Base-by-base conservation (phyloP, 1,140 invertebrate species). In the Hestina assimilis region DNA sequence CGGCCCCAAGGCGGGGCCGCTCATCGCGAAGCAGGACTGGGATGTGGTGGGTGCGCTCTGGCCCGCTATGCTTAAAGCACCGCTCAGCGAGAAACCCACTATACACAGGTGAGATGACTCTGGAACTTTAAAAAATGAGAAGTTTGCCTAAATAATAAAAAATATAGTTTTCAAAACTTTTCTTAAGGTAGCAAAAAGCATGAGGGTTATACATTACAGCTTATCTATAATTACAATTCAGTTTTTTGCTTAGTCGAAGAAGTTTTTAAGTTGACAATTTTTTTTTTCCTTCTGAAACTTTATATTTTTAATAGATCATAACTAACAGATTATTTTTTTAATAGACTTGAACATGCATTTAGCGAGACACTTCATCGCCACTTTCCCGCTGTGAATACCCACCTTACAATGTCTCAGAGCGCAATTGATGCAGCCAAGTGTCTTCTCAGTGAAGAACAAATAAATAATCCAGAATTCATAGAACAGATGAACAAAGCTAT, bases 11-110 rank as follows among this genome's bases (percentile, higher is more conserved):
- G 52, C 67, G 1, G 86, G 88, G 0, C 92, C 92, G 0, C 78
- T 96, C 5, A 79, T 94, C 1, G 90, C 92, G 4, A 92, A 93
- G 67, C 92, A 93, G 51, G 92, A 96, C 78, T 98, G 96, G 96
- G 88, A 92, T 1, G 89, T 93, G 2, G 86, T 97, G 2, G 76
- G 83, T 14, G 78, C 90, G 15, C 72, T 96, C 3, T 97, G 96
- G 95, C 93, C 95, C 1, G 92, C 81, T 0, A 59, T 87, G 9
- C 43, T 87, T 11, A 80, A 63, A 14, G 77, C 84, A 0, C 81
- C 81, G 14, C 63, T 83, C 2, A 86, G 83, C 42, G 83, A 87
- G 41, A 87, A 87, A 42, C 81, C 74, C 3, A 84, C 76, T 56
- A 84, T 87, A 38, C 54, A 78, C 4, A 75, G 72, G 82, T 85